These are phyloP conservation scores for Muntiacus reevesi DNA, from an alignment of 2,113 vertebrate genomes.

Conservation along the genomic window DNA sequence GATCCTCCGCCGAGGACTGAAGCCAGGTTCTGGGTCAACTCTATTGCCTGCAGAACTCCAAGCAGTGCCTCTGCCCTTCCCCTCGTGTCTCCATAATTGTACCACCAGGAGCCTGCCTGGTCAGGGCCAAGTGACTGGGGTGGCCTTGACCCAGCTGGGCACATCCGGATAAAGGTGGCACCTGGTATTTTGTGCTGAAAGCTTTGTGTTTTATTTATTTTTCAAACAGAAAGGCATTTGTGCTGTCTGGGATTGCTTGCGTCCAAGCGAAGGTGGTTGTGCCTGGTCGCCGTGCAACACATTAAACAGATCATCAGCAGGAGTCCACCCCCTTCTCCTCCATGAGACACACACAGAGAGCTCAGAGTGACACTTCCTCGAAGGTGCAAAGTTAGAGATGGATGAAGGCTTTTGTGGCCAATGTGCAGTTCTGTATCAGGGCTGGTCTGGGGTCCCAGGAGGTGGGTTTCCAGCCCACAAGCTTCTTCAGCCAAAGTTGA, in stretches of 20 bases:
- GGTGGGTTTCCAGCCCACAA: not conserved
- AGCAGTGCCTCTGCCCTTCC: not conserved
- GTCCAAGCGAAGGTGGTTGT: not conserved
- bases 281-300: fast-evolving
- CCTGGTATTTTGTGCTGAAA: not conserved
- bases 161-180: not conserved
- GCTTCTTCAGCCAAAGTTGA: not conserved
- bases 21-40: not conserved
- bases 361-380: not conserved
- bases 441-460: not conserved
- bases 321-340: not conserved
- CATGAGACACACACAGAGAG: not conserved
- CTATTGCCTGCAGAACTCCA: not conserved
- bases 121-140: fast-evolving
- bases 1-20: fast-evolving
- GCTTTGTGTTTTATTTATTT: not conserved
- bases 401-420: not conserved
- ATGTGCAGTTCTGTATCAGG: too few relatives aligned
- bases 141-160: too few relatives aligned
- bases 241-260: fast-evolving
- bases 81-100: not conserved
- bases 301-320: not conserved
- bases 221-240: not conserved
- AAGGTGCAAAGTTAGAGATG: not conserved
- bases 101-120: not conserved